Percentiles rank a stretch among this genome's conserved stretches.
These are phyloP conservation scores for Leucopsar rothschildi DNA, from an alignment of 2,113 vertebrate genomes.

Conservation along the genomic window DNA sequence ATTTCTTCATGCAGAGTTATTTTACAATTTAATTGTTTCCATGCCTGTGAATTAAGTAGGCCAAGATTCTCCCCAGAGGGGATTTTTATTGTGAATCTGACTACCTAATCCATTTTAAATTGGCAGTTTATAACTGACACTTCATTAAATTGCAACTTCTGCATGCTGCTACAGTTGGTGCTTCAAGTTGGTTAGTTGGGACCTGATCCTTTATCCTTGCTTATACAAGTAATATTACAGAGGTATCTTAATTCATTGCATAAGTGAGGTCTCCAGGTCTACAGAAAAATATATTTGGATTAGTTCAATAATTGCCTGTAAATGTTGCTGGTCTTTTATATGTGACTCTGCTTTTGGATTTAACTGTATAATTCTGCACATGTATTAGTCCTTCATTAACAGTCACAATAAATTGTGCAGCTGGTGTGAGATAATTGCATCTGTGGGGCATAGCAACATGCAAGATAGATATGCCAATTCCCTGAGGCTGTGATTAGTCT, in stretches of 20 bases:
- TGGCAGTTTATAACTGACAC: not conserved
- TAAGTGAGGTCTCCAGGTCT: not conserved
- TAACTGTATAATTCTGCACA: not conserved
- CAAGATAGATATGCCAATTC: constrained; percentile 4
- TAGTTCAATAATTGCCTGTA: not conserved
- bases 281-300: not conserved
- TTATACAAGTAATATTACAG: not conserved
- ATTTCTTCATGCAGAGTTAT: not conserved
- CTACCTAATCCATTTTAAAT: constrained; percentile 1
- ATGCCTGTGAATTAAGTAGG: not conserved
- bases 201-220: not conserved
- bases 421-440: constrained; percentile 43
- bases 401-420: constrained; percentile 23
- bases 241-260: not conserved
- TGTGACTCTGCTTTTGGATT: constrained; percentile 16
- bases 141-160: not conserved
- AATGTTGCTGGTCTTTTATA: not conserved
- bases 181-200: not conserved
- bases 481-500: constrained; percentile 26
- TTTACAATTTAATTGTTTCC: not conserved
- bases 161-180: not conserved
- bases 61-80: not conserved
- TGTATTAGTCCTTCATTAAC: constrained; percentile 38
- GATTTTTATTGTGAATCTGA: constrained; percentile 16
- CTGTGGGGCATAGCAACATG: constrained; percentile 26